Conservation (phyloP, 2,113 vertebrate species). For the Paradoxurus hermaphroditus region DNA sequence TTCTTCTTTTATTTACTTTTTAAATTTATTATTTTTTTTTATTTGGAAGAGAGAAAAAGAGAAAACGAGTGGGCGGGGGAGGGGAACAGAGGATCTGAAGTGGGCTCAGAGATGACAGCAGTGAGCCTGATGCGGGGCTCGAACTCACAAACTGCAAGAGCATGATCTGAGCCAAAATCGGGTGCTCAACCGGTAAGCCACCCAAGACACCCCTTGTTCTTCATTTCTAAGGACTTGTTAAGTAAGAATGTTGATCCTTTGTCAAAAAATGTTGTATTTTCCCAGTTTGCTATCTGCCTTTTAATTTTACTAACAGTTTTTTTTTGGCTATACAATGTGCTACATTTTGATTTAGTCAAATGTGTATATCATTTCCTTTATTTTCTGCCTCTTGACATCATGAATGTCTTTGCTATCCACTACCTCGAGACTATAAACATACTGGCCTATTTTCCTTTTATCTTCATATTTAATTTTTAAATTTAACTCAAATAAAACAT, state of each 20-base stretch:
- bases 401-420: neutral
- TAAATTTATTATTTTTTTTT: neutral
- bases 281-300: neutral
- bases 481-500: neutral
- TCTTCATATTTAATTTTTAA: neutral
- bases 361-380: neutral
- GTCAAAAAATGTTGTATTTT: conserved; percentile 5
- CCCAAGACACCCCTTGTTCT: neutral
- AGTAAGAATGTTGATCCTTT: neutral
- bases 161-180: too few relatives aligned
- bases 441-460: neutral
- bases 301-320: neutral
- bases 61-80: too few relatives aligned
- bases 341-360: neutral
- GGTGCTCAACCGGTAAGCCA: too few relatives aligned
- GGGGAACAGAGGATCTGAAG: too few relatives aligned
- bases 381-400: neutral
- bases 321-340: neutral
- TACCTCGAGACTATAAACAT: neutral
- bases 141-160: too few relatives aligned
- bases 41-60: too few relatives aligned
- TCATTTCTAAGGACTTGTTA: neutral
- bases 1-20: neutral
- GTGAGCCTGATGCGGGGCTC: too few relatives aligned
- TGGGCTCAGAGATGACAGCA: too few relatives aligned